These are phyloP conservation scores for Drosophila truncata DNA, from an alignment of 1,140 invertebrate genomes.

Conservation along the genomic window DNA sequence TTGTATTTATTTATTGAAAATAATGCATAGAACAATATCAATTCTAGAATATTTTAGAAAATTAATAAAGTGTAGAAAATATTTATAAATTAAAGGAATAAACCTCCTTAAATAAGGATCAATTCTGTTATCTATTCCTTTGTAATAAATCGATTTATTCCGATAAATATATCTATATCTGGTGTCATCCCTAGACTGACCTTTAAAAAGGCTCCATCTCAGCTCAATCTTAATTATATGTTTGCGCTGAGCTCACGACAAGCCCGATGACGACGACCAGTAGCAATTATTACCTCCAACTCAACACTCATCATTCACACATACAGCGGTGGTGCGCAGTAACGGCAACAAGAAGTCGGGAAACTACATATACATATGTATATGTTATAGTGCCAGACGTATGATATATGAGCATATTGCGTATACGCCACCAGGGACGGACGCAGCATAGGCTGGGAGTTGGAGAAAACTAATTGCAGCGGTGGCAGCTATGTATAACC, in stretches of 20 bases:
- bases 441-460: slow-evolving; percentile 28
- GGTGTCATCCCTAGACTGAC: slow-evolving; percentile 39
- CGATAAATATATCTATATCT: background rate
- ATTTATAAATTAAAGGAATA: too few relatives aligned
- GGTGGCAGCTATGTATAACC: slow-evolving; percentile 48
- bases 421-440: slow-evolving; percentile 49
- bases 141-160: rapidly evolving
- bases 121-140: background rate
- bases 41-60: too few relatives aligned
- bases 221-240: slow-evolving; percentile 73
- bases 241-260: slow-evolving; percentile 49
- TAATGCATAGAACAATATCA: too few relatives aligned
- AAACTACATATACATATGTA: background rate
- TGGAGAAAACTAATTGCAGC: slow-evolving; percentile 40
- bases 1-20: too few relatives aligned
- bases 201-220: slow-evolving; percentile 48
- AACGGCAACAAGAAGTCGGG: slow-evolving; percentile 1
- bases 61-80: too few relatives aligned
- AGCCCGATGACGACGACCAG: slow-evolving; percentile 76
- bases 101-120: too few relatives aligned
- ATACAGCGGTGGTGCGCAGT: slow-evolving; percentile 13
- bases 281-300: slow-evolving; percentile 78
- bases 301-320: slow-evolving; percentile 79
- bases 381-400: slow-evolving; percentile 5
- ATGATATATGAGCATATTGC: slow-evolving; percentile 55